Percentiles rank a stretch among this genome's conserved stretches.
Conservation (phyloP, 1,140 invertebrate species). For the Linepithema humile region DNA sequence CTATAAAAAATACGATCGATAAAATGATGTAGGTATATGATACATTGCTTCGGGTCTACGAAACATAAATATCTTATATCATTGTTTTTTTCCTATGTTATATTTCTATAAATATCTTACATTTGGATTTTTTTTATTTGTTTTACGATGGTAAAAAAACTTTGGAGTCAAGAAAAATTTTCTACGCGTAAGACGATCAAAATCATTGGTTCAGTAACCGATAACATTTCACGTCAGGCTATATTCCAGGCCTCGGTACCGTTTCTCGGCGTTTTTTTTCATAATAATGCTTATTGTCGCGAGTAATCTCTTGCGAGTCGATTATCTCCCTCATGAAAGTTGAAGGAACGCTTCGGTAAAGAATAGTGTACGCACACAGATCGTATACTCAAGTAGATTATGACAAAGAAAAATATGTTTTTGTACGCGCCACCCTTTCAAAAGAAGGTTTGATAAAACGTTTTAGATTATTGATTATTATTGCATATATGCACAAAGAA, state of each 20-base stretch:
- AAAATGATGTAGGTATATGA: conserved; percentile 15
- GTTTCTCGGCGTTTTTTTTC: conserved; percentile 45
- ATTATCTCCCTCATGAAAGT: conserved; percentile 55
- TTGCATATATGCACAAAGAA: background rate
- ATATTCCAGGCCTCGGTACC: conserved; percentile 49
- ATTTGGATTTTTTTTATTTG: background rate
- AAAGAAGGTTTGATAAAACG: background rate
- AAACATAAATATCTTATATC: conserved; percentile 22
- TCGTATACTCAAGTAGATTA: conserved; percentile 24
- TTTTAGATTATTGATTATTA: background rate
- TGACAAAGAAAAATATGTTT: conserved; percentile 54
- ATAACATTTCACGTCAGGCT: conserved; percentile 27
- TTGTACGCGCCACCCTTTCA: background rate
- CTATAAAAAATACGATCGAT: conserved; percentile 48
- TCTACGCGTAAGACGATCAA: background rate
- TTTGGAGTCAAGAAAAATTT: no score
- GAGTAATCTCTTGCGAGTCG: conserved; percentile 19
- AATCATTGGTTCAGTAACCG: conserved; percentile 59
- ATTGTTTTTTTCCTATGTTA: background rate
- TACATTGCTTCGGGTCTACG: background rate
- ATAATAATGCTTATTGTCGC: conserved; percentile 61
- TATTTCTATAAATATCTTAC: background rate
- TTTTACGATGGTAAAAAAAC: background rate
- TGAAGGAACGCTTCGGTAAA: conserved; percentile 35
- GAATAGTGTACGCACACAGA: background rate